phyloP scores from a whole-genome alignment of 2,797 vertebrate genomes.

The Sebastes trivittatus region DNA sequence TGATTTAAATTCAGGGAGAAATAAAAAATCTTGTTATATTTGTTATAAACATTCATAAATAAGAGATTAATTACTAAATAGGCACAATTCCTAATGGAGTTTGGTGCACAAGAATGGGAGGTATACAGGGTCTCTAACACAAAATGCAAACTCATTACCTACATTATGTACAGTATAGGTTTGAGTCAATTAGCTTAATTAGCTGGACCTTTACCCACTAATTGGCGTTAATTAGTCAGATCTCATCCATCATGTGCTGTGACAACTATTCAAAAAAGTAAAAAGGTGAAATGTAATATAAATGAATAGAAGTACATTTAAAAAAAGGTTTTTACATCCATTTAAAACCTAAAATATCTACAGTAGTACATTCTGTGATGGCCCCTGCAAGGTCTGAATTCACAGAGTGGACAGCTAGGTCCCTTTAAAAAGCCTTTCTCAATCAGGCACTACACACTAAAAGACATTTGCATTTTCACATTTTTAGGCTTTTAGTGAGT shows the following conservation, averaged over 20 bases:
- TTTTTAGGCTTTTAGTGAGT: neutral
- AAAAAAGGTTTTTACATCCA: conserved; percentile 47
- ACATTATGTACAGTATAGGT: neutral
- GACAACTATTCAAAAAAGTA: neutral
- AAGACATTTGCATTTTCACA: accelerated
- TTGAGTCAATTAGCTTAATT: neutral
- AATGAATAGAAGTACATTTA: neutral
- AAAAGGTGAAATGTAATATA: neutral
- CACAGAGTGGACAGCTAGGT: no score
- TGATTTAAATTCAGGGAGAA: accelerated
- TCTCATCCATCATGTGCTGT: neutral
- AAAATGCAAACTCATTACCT: neutral
- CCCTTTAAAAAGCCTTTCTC: no score
- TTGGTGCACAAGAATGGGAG: neutral
- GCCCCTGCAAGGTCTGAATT: no score
- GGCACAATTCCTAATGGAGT: neutral
- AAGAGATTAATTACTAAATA: neutral
- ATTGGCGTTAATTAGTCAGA: neutral
- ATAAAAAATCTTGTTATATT: accelerated
- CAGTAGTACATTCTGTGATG: conserved; percentile 42
- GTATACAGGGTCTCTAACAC: no score
- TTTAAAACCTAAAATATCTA: conserved; percentile 55
- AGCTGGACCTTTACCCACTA: neutral
- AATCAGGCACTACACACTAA: no score
- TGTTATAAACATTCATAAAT: accelerated